Percentiles rank a stretch among this genome's conserved stretches.
Evolutionary conservation across 2,888 invertebrate species (phyloP).

Genomic region (Lordiphosa andalusiaca): DNA sequence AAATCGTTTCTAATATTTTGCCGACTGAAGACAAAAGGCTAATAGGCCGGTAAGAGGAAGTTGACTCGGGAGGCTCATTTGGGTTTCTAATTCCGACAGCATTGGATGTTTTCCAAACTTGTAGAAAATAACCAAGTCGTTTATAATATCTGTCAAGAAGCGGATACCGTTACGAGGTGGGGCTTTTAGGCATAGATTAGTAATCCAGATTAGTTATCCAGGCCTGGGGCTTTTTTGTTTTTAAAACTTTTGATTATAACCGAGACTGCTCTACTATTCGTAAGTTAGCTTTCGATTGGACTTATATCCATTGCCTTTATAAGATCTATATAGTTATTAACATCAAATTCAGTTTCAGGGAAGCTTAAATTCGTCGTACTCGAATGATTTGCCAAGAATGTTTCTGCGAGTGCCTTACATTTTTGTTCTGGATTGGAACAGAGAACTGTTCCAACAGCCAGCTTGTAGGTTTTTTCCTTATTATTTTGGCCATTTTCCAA

Average conservation of each 20-base stretch:
- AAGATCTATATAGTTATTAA: too few species aligned
- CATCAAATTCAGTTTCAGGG: neutral
- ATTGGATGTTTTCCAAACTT: neutral
- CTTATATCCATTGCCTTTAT: neutral
- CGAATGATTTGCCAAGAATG: neutral
- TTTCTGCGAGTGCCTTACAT: neutral
- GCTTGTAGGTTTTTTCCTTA: too few species aligned
- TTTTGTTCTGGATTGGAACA: too few species aligned
- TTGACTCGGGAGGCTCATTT: neutral
- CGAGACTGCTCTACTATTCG: neutral
- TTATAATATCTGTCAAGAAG: neutral
- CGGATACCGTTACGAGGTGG: neutral
- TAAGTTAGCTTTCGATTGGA: neutral
- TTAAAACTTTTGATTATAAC: neutral
- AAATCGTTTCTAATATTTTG: too few species aligned
- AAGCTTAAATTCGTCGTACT: neutral
- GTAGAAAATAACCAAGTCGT: neutral
- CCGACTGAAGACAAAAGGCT: too few species aligned
- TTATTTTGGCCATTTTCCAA: too few species aligned
- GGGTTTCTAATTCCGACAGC: neutral
- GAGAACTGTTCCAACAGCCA: too few species aligned
- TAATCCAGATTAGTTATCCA: conserved; percentile 1
- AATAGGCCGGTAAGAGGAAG: too few species aligned
- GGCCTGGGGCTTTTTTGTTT: neutral
- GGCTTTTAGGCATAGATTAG: neutral